phyloP scores from a whole-genome alignment of 2,888 invertebrate species.

The Hyposoter didymator region DNA sequence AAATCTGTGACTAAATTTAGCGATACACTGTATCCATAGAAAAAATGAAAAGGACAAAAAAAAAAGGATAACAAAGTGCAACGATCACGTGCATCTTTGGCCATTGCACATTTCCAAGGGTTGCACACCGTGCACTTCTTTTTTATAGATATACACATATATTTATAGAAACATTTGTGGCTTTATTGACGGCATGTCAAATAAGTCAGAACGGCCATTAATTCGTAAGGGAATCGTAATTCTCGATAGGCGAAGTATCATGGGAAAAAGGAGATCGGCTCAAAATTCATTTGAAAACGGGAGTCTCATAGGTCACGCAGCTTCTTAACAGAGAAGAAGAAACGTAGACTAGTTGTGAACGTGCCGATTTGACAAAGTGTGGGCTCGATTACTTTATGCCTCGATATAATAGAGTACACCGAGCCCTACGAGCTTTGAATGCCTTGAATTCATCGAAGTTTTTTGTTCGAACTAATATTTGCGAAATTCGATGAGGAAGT shows the following conservation, averaged over 20 bases:
- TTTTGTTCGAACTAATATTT: slow-evolving; percentile 7
- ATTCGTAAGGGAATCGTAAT: not conserved
- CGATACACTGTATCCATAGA: not conserved
- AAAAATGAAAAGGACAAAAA: not conserved
- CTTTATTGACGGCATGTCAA: not conserved
- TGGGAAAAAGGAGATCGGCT: slow-evolving; percentile 36
- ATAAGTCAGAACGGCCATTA: slow-evolving; percentile 41
- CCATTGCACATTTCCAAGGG: slow-evolving; percentile 70
- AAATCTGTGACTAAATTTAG: slow-evolving; percentile 4
- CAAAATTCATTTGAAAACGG: not conserved
- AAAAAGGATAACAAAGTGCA: not conserved
- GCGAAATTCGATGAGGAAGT: not conserved
- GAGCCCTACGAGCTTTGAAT: slow-evolving; percentile 43
- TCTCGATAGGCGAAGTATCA: not conserved
- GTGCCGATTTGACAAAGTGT: slow-evolving; percentile 31
- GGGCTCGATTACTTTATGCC: slow-evolving; percentile 62
- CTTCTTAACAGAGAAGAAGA: not conserved
- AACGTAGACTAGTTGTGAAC: slow-evolving; percentile 2
- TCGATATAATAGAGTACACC: slow-evolving; percentile 53
- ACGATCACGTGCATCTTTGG: slow-evolving; percentile 60
- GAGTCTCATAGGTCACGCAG: not conserved
- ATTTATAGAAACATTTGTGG: slow-evolving; percentile 23
- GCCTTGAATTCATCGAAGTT: not conserved
- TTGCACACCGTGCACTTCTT: slow-evolving; percentile 71
- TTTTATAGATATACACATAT: slow-evolving; percentile 53